phyloP scores from a whole-genome alignment of 1,140 invertebrate species.

The Coelopa frigida region DNA sequence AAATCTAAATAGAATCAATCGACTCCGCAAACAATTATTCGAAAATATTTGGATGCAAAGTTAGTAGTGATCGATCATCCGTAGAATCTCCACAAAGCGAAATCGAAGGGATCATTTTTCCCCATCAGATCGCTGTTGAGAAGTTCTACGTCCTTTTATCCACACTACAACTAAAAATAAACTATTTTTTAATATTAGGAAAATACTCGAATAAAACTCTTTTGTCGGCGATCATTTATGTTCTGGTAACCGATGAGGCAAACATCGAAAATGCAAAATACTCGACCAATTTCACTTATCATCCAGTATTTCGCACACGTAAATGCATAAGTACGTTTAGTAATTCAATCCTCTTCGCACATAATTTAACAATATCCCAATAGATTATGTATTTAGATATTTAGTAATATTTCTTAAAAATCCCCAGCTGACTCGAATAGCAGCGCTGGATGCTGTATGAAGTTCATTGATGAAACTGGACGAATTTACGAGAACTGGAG shows the following conservation, averaged over 20 bases:
- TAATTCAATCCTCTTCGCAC: neutral
- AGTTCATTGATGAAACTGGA: conserved; percentile 33
- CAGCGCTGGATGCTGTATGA: conserved; percentile 35
- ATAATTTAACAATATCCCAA: neutral
- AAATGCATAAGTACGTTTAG: conserved; percentile 23
- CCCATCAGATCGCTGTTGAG: neutral
- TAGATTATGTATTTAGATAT: neutral
- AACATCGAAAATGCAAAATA: conserved; percentile 20
- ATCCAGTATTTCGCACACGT: conserved; percentile 34
- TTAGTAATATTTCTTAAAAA: neutral
- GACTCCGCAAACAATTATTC: conserved; percentile 22
- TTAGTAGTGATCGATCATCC: conserved; percentile 9
- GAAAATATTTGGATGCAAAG: conserved; percentile 33
- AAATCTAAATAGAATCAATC: conserved; percentile 14
- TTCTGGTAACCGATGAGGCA: conserved; percentile 26
- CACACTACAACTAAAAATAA: too few relatives aligned
- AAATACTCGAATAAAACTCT: conserved; percentile 32
- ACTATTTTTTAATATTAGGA: conserved; percentile 16
- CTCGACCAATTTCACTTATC: conserved; percentile 26
- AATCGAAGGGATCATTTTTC: neutral
- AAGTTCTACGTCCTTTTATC: too few relatives aligned
- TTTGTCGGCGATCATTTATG: conserved; percentile 34
- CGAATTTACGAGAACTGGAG: conserved; percentile 34
- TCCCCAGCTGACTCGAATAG: conserved; percentile 5
- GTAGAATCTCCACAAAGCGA: neutral